Base-by-base conservation (phyloP, 2,888 invertebrate species). In the Pomacea canaliculata region DNA sequence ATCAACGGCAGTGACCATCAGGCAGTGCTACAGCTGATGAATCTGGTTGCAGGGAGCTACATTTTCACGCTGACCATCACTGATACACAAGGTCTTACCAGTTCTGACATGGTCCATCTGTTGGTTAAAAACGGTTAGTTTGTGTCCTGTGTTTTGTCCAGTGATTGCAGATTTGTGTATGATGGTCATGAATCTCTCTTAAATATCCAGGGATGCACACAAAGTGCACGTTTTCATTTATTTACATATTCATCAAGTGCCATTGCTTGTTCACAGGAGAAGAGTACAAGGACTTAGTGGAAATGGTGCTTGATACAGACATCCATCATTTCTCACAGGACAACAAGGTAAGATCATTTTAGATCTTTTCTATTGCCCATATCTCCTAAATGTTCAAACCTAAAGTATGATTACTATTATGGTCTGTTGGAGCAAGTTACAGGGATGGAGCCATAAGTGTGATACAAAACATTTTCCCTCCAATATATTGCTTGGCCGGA, bases 41-140 rank as follows among this genome's bases (percentile, higher is more conserved):
- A 96, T 90, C 93, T 97, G 74, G 95, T 96, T 70, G 94, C 95
- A 7, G 98, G 97, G 0, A 93, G 95, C 81, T 98, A 97, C 89
- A 94, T 96, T 4, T 97, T 97, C 88, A 95, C 94, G 86, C 92
- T 98, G 77, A 95, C 95, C n/a, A 97, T 98, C 1, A 94, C 93
- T 65, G 98, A 98, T 90, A 96, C 95, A 83, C 97, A 97, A 90
- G 97, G 97, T 0, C 92, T 96, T 75, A 94, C 94, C 0, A 94
- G 94, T 83, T 94, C 94, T 23, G 97, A 97, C 89, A 94, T 95
- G 0, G 96, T 96, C 46, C 95, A 95, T 75, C 93, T 98, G 84
- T 93, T 95, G 84, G 95, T 98, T 0, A 95, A 96, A 88, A 91
- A 92, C 85, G 93, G 93, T 93, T 88, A 82, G 79, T n/a, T 12